Conservation (phyloP, 2,888 invertebrate species). For the Mesoligia furuncula region DNA sequence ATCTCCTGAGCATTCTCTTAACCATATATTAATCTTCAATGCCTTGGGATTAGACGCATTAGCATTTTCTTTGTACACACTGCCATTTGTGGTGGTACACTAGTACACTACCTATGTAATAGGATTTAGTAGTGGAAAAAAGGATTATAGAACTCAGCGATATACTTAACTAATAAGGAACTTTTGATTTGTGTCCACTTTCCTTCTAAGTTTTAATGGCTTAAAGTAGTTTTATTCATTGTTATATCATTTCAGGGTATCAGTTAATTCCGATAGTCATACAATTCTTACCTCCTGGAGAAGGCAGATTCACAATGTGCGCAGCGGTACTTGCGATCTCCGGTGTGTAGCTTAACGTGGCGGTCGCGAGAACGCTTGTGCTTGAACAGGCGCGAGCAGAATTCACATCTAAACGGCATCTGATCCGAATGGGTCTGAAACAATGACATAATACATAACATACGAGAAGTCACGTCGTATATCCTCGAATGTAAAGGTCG, state of each 20-base stretch:
- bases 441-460: slow-evolving; percentile 55
- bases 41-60: slow-evolving; percentile 77
- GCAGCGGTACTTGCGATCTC: slow-evolving; percentile 97
- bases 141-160: not conserved
- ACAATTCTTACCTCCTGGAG: slow-evolving; percentile 93
- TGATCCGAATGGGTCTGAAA: slow-evolving; percentile 97
- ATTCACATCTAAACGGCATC: slow-evolving; percentile 97
- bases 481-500: not conserved
- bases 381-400: slow-evolving; percentile 97
- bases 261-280: not conserved
- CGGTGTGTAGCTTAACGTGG: slow-evolving; percentile 98
- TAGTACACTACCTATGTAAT: slow-evolving; percentile 19
- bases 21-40: slow-evolving; percentile 72
- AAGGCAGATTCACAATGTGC: slow-evolving; percentile 97
- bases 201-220: not conserved
- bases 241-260: not conserved
- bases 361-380: slow-evolving; percentile 98
- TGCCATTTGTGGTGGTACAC: slow-evolving; percentile 27
- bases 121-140: slow-evolving; percentile 21
- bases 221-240: not conserved
- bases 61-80: slow-evolving; percentile 71
- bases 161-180: not conserved
- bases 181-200: not conserved
- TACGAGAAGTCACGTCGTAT: not conserved
- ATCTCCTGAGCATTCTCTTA: slow-evolving; percentile 78